These are phyloP conservation scores for Hirtodrosophila histrioides DNA, from an alignment of 2,888 invertebrate genomes.

Conservation along the genomic window DNA sequence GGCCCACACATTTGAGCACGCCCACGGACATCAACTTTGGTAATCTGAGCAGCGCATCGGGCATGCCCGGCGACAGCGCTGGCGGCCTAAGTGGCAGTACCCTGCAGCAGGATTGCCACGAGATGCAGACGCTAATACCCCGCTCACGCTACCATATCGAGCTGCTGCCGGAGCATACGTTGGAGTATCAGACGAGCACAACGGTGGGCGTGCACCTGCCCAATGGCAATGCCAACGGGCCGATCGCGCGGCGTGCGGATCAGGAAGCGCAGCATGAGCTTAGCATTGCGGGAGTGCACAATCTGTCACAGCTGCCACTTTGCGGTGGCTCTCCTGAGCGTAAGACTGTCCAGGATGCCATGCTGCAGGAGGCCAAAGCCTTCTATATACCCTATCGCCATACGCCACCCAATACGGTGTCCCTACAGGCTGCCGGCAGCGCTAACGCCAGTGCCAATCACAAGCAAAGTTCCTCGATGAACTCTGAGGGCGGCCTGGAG, in stretches of 20 bases:
- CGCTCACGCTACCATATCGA: slow-evolving; percentile 76
- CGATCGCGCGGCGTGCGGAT: slow-evolving; percentile 47
- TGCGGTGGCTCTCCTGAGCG: slow-evolving; percentile 75
- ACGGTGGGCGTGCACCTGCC: slow-evolving; percentile 67
- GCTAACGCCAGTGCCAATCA: slow-evolving; percentile 20
- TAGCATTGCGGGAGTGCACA: slow-evolving; percentile 73
- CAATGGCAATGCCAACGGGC: slow-evolving; percentile 72
- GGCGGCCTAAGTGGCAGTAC: slow-evolving; percentile 81
- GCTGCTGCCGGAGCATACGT: slow-evolving; percentile 67
- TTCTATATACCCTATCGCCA: slow-evolving; percentile 80
- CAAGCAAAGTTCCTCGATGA: slow-evolving; percentile 82
- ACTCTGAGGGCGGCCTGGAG: slow-evolving; percentile 47
- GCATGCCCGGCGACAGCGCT: slow-evolving; percentile 80
- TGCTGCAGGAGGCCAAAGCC: slow-evolving; percentile 70
- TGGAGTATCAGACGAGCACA: slow-evolving; percentile 76
- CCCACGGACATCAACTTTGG: slow-evolving; percentile 82
- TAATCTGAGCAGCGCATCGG: slow-evolving; percentile 77
- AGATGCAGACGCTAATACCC: slow-evolving; percentile 84
- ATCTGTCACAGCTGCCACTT: slow-evolving; percentile 77
- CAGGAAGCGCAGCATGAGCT: slow-evolving; percentile 47
- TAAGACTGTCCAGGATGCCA: slow-evolving; percentile 55
- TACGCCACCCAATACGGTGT: slow-evolving; percentile 72
- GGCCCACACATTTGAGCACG: slow-evolving; percentile 79
- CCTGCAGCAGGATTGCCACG: slow-evolving; percentile 82
- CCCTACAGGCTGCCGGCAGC: slow-evolving; percentile 36